Evolutionary conservation across 2,888 invertebrate species (phyloP), one percentile per base, ranked within the genome.

Genomic region (Trichopria drosophilae): DNA sequence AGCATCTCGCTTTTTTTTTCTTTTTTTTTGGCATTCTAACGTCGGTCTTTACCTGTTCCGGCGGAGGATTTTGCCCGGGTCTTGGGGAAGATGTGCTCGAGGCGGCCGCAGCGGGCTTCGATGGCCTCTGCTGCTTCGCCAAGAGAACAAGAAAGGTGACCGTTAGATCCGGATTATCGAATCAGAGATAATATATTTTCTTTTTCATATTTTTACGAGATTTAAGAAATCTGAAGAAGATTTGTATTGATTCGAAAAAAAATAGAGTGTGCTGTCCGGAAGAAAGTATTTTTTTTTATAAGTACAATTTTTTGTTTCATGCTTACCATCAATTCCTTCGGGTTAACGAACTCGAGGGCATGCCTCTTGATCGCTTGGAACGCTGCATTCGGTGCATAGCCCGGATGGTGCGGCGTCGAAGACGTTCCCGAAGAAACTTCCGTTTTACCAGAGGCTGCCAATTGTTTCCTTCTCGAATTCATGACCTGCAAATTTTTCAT

Each of bases 341-440:
- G 88, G 77, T 92, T 92, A 60, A 92, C 85, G 76, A 89, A 90
- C 62, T 93, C 93, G 16, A 90, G 82, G 6, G 96, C 92, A 75
- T 98, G 98, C 60, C 98, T 85, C 73, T 94, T 90, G 53, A 99
- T 94, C 1, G 99, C 99, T 62, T 97, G 95, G 58, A 94, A 82
- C 3, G 99, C 99, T 9, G 99, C 98, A 73, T 96, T 94, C 4
- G 89, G 91, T 35, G 90, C 93, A 73, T 95, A 95, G 9, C 93
- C 93, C n/a, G 93, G 86, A 72, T 85, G 84, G 60, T 84, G 84
- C 57, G 65, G 81, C 66, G 65, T 82, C 71, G 75, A 82, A 51
- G 75, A 81, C 75, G 61, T 58, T 73, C 65, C 66, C 15, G 73
- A 71, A 10, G 72, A 65, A 43, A 73, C 63, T 63, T 75, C 75